These are phyloP conservation scores for Gymnobelideus leadbeateri DNA, from an alignment of 2,113 vertebrate species.

Conservation along the genomic window DNA sequence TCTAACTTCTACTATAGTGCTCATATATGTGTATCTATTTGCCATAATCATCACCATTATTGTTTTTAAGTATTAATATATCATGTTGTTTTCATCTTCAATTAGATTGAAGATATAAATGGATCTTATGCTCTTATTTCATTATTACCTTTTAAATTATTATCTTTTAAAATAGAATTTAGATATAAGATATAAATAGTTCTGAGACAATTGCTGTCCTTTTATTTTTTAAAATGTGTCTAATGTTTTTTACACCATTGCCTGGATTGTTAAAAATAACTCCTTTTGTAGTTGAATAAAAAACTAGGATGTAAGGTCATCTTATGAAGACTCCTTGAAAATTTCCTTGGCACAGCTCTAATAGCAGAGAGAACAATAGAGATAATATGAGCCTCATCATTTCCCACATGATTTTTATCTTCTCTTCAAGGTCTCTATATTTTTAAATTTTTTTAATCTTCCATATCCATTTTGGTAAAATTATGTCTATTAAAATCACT, in stretches of 20 bases:
- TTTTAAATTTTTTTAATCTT: neutral
- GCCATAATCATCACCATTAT: neutral
- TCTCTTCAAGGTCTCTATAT: neutral
- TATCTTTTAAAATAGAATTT: neutral
- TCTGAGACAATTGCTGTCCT: neutral
- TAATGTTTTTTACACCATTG: neutral
- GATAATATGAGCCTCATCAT: neutral
- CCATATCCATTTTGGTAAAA: neutral
- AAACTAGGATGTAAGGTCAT: neutral
- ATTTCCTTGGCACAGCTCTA: neutral
- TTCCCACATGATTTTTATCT: neutral
- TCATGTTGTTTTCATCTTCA: neutral
- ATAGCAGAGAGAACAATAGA: neutral
- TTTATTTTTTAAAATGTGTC: neutral
- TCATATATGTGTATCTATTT: neutral
- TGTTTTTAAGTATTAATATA: neutral
- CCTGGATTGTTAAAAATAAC: neutral
- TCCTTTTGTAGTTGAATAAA: neutral
- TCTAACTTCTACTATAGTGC: neutral
- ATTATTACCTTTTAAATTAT: neutral
- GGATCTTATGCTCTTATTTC: neutral
- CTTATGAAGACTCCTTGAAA: neutral
- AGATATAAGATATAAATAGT: neutral
- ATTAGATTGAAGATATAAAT: neutral
- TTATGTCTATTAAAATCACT: neutral